Base-by-base conservation (phyloP, 2,113 vertebrate species). In the Suncus etruscus region DNA sequence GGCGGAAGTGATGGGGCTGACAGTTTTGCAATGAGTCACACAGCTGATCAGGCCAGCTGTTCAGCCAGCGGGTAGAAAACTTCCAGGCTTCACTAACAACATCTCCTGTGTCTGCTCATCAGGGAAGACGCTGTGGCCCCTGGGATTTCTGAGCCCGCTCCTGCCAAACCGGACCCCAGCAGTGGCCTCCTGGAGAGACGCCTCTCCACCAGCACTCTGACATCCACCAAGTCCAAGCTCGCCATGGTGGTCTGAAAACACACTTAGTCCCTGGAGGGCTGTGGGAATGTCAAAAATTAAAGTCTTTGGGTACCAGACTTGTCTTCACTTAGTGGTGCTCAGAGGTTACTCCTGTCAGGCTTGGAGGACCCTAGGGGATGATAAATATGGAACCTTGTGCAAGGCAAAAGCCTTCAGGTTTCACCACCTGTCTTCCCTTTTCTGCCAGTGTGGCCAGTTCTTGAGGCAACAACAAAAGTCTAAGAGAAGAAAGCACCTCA, bases 121-220 rank as follows among this genome's bases (percentile, higher is more conserved):
- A 97, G 97, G 83, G 96, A 97, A 86, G 97, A 97, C n/a, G 97
- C 96, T 31, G 82, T 68, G 0, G 96, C 97, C 31, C 97, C 97
- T n/a, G 96, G 96, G 58, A 72, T 97, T 83, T 92, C 80, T 2
- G 94, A 96, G 27, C 90, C 86, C 7, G 61, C 77, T 54, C 91
- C 91, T 45, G 11, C 27, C 54, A 83, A 50, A 65, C 69, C 47
- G 0, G 79, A 69, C 51, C 83, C 78, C 22, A 95, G 85, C 76
- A 87, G 29, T 20, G 85, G 69, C 18, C 90, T 96, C 66, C 87
- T 95, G 79, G 94, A 96, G 54, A 95, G 81, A n/a, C 8, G 81
- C 9, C 18, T 74, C 2, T 91, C 94, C 22, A 65, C 92, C 94
- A 89, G 89, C 78, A 81, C 96, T 2, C 63, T 73, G 69, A 94